Evolutionary conservation across 1,140 invertebrate genomes (phyloP), one percentile per base, ranked within the genome.

Genomic region (Anastrepha obliqua): DNA sequence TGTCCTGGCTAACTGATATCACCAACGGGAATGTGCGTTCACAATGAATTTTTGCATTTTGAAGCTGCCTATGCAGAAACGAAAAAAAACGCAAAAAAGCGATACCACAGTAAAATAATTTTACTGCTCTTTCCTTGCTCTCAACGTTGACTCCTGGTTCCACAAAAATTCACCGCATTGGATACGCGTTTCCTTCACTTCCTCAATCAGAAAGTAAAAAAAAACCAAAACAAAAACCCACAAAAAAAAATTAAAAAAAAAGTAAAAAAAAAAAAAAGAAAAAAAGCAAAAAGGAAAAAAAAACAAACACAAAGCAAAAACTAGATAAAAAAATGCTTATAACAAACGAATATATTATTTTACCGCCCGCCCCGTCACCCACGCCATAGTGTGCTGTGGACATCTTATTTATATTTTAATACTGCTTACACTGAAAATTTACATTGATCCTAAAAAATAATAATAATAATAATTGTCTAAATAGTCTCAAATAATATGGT

Each of bases 11-110:
- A 81, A 17, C 17, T 2, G 20, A 3, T 20, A 13, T 20, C 74
- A 81, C 44, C 47, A 55, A 81, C 74, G 0, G 6, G 1, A 29
- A 20, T 7, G 13, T 81, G 55, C 74, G 74, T 81, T 81, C 74
- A 81, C 74, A 58, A 81, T 81, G n/a, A 17, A 55, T 81, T 74
- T 81, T 81, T 81, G 74, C 55, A 81, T 81, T 81, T 81, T 81
- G 74, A 51, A 7, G 42, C 47, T 47, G 70, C 70, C 70, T 74
- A 17, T 13, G 55, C 39, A 9, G 55, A 20, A 55, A 20, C 3
- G 20, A 51, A 81, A 20, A 51, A 8, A 81, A 6, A 58, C 17
- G 2, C 0, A 81, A 55, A 55, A 7, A n/a, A 81, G 15, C 15
- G 20, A 81, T 55, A 55, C 51, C 51, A 2, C 15, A 20, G 47